Base-by-base conservation (phyloP, 2,113 vertebrate species). In the Tetraodon nigroviridis region DNA sequence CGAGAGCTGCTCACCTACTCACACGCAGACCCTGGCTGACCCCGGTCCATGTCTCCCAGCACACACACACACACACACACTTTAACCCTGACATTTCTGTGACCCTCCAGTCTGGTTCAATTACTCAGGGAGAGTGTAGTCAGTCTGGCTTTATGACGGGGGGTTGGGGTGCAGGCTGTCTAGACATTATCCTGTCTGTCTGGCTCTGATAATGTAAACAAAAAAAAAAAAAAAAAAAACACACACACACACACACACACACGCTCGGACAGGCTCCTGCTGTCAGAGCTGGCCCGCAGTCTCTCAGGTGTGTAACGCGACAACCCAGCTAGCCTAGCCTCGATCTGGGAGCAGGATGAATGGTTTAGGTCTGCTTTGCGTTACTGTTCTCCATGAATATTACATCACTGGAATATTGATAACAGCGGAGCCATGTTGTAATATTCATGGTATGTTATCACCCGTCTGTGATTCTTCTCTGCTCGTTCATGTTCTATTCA, bases 181-280 rank as follows among this genome's bases (percentile, higher is more conserved):
- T 83, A 86, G 86, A 86, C 80, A 11, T 76, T 62, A 67, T 80
- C 79, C 80, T 84, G 80, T 82, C 78, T 83, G 81, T 77, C 82
- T 81, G 68, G 79, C 69, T 71, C 75, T 74, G 73, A 75, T 87
- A 76, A 78, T 81, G 64, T 69, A 69, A 62, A 76, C 83, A 69
- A 67, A 73, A 37, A 56, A 52, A 61, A 22, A 61, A 46, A 55
- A 21, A 29, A 65, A 74, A 55, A 21, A 51, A n/a, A n/a, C n/a
- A 20, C 19, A 18, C 48, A 67, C 53, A 52, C 64, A 73, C 79
- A 22, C 49, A 67, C 67, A 74, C 80, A 64, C 69, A 83, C 77
- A 78, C 83, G 79, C 81, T 69, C 56, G 62, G 65, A 45, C 48
- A 55, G 40, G 48, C 58, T 42, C 40, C 41, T 6, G 41, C 61